Percentiles rank a stretch among this genome's conserved stretches.
phyloP scores from a whole-genome alignment of 23 tunicate genomes.

The Clavelina lepadiformis region DNA sequence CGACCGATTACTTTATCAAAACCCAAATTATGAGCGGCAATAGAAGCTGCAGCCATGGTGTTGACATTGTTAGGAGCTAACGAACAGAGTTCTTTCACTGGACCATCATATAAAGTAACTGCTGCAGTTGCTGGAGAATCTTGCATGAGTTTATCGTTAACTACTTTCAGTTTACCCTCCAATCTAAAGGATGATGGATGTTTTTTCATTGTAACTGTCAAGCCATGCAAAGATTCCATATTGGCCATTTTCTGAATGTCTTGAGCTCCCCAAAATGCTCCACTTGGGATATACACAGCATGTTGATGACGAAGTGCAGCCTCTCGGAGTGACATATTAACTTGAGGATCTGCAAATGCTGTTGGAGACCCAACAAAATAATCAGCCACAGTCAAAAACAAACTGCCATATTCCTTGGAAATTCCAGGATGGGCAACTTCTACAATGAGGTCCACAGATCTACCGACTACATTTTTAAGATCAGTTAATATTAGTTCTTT shows the following conservation, averaged over 20 bases:
- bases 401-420: slow-evolving; percentile 39
- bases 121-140: slow-evolving; percentile 1
- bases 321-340: slow-evolving; percentile 20
- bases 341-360: slow-evolving; percentile 36
- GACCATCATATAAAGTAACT: slow-evolving; percentile 48
- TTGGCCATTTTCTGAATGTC: slow-evolving; percentile 86
- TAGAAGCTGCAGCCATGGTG: slow-evolving; percentile 89
- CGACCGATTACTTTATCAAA: slow-evolving; percentile 70
- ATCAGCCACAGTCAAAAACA: slow-evolving; percentile 47
- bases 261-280: slow-evolving; percentile 92
- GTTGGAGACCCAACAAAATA: slow-evolving; percentile 86
- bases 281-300: slow-evolving; percentile 63
- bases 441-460: slow-evolving; percentile 61
- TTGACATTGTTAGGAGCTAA: slow-evolving; percentile 91
- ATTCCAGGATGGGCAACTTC: slow-evolving; percentile 91
- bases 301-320: slow-evolving; percentile 30
- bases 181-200: slow-evolving; percentile 73
- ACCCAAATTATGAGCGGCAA: slow-evolving; percentile 71
- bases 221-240: slow-evolving; percentile 8
- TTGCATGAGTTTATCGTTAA: slow-evolving; percentile 17
- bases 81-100: slow-evolving; percentile 72
- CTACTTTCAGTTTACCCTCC: slow-evolving; percentile 10
- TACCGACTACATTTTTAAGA: slow-evolving; percentile 24
- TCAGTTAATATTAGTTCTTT: slow-evolving; percentile 32
- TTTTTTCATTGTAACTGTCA: slow-evolving; percentile 89